Evolutionary conservation across 1,140 invertebrate species (phyloP).

Genomic region (Tachypleus tridentatus): DNA sequence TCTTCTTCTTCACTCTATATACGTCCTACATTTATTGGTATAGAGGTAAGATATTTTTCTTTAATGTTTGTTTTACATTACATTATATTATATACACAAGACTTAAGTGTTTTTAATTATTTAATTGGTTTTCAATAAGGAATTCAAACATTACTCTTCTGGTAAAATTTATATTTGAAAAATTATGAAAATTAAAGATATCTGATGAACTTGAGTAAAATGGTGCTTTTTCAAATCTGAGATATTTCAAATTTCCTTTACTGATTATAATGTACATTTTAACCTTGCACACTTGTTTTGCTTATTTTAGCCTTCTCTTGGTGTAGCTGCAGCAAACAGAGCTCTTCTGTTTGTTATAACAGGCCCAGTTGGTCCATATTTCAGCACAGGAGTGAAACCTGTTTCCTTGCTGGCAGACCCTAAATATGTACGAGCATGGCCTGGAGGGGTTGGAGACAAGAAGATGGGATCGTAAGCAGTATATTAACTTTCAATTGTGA

Average conservation of each 20-base stretch:
- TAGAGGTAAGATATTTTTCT: conserved; percentile 59
- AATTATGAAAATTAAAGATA: neutral
- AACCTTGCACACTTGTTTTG: neutral
- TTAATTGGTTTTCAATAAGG: conserved; percentile 3
- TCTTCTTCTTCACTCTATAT: conserved; percentile 79
- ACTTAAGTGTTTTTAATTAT: neutral
- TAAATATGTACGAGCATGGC: conserved; percentile 75
- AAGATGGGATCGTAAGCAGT: conserved; percentile 70
- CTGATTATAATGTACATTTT: neutral
- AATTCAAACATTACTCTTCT: conserved; percentile 7
- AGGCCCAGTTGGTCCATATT: conserved; percentile 88
- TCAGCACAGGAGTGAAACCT: conserved; percentile 55
- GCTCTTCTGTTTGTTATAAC: conserved; percentile 83
- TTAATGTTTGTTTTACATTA: neutral
- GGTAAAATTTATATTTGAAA: neutral
- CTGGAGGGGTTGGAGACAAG: conserved; percentile 82
- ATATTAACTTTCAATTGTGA: neutral
- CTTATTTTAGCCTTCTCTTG: conserved; percentile 64
- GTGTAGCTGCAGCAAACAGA: conserved; percentile 67
- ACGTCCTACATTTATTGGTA: conserved; percentile 90
- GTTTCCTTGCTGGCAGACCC: conserved; percentile 70
- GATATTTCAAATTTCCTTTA: neutral
- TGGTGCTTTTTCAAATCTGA: neutral
- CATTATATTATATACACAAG: neutral
- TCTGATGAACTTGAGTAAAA: neutral